phyloP scores from a whole-genome alignment of 2,888 invertebrate species.

The Linnaemya vulpina region DNA sequence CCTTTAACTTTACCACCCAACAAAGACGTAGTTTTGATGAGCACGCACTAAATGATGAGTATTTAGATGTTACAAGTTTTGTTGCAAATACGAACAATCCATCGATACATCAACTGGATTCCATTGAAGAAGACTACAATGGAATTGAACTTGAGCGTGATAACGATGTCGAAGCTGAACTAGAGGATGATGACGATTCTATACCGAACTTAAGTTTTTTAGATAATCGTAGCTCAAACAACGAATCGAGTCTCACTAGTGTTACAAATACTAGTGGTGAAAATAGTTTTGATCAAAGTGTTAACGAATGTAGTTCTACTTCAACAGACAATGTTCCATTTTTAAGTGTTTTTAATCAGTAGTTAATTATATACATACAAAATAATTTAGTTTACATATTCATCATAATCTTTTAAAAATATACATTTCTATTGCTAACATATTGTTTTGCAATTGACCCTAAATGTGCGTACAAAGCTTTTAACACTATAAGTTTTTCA shows the following conservation, averaged over 20 bases:
- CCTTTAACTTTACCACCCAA: constrained; percentile 19
- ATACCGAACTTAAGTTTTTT: constrained; percentile 80
- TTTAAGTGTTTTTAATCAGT: constrained; percentile 62
- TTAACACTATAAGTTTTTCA: constrained; percentile 9
- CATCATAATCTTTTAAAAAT: background rate
- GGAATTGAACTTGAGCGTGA: constrained; percentile 52
- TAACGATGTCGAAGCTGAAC: constrained; percentile 31
- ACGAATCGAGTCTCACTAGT: constrained; percentile 82
- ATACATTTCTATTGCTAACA: background rate
- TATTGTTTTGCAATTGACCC: constrained; percentile 22
- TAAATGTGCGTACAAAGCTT: constrained; percentile 24
- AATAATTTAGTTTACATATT: background rate
- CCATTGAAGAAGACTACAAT: constrained; percentile 51
- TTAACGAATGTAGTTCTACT: constrained; percentile 77
- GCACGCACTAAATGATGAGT: constrained; percentile 2
- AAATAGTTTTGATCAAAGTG: constrained; percentile 80
- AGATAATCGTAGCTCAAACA: constrained; percentile 80
- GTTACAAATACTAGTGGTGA: constrained; percentile 82
- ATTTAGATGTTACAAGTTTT: constrained; percentile 34
- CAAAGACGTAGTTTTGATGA: background rate
- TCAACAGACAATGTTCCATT: constrained; percentile 68
- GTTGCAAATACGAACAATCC: constrained; percentile 58
- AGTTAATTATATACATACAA: constrained; percentile 11
- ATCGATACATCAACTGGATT: constrained; percentile 20
- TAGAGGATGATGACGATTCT: constrained; percentile 75